Evolutionary conservation across 2,113 vertebrate species (phyloP), one percentile per base, ranked within the genome.

Genomic region (Forbesichthys papilliferus): DNA sequence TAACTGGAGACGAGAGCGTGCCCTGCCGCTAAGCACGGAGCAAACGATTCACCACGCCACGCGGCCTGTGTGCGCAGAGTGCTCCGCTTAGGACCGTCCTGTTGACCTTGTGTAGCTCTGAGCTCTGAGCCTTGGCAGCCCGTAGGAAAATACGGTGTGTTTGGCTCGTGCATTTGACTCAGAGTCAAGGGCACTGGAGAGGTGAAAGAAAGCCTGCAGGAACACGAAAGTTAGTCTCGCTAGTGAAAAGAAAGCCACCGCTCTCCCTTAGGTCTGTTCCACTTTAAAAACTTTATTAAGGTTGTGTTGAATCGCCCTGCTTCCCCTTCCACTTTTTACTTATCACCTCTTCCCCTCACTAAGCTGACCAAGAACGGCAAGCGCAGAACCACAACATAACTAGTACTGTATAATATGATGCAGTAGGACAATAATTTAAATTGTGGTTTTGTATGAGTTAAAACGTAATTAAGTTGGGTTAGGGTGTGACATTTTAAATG

Each of bases 101-200:
- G 69, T 82, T 83, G 79, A 78, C 81, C 79, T 81, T 83, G 81
- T 81, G 65, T 73, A 67, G 73, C 64, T 78, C 64, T 73, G 72
- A 75, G 69, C 48, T 78, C 64, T 73, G 72, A 75, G 69, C 48
- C 20, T 67, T 63, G 73, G 67, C 64, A 62, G 67, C 61, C 72
- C 68, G 54, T 20, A 67, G 79, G 79, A 75, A 56, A 62, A 57
- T 18, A 68, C 68, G 68, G 36, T 59, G 59, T 71, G 75, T 27
- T 47, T 14, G 4, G 16, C 11, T 5, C 10, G 61, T 10, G 14
- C 48, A 60, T 48, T 48, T 42, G 55, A 48, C 59, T 81, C 64
- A 63, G 47, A 74, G 64, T 55, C 74, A 73, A 66, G 66, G 73
- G 63, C 61, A 64, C 61, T 77, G 53, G 69, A 67, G 74, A 73